Percentiles rank a stretch among this genome's conserved stretches.
Evolutionary conservation across 2,888 invertebrate species (phyloP).

Genomic region (Cistogaster globosa): DNA sequence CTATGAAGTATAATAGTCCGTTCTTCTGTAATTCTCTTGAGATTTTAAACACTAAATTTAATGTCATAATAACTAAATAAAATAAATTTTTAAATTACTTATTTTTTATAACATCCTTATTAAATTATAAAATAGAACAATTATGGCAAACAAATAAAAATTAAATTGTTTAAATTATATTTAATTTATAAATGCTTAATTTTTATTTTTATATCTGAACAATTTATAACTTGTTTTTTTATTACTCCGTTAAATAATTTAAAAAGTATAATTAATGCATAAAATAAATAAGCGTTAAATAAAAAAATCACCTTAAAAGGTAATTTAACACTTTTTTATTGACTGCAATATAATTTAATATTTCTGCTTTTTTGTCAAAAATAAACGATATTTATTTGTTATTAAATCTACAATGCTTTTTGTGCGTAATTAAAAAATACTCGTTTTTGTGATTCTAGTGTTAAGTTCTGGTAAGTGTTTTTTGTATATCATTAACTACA

Average conservation of each 20-base stretch:
- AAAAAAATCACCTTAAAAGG: conserved; percentile 12
- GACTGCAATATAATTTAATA: background rate
- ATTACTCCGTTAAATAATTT: background rate
- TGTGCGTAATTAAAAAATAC: no score
- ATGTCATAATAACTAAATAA: no score
- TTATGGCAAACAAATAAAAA: conserved; percentile 36
- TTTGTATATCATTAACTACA: no score
- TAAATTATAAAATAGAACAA: background rate
- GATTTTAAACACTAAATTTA: no score
- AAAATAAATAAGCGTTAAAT: background rate
- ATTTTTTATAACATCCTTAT: background rate
- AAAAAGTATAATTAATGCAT: background rate
- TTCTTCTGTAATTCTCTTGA: no score
- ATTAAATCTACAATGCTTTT: no score
- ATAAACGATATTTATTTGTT: background rate
- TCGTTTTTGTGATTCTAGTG: no score
- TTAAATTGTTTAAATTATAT: conserved; percentile 40
- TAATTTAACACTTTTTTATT: conserved; percentile 19
- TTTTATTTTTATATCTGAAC: background rate
- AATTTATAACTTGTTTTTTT: conserved; percentile 23
- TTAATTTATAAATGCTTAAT: conserved; percentile 9
- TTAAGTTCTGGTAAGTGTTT: no score
- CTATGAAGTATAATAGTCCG: no score
- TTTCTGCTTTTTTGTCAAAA: background rate
- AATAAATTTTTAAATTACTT: no score